Evolutionary conservation across 2,113 vertebrate species (phyloP).

Genomic region (Leptobrachium leishanense): DNA sequence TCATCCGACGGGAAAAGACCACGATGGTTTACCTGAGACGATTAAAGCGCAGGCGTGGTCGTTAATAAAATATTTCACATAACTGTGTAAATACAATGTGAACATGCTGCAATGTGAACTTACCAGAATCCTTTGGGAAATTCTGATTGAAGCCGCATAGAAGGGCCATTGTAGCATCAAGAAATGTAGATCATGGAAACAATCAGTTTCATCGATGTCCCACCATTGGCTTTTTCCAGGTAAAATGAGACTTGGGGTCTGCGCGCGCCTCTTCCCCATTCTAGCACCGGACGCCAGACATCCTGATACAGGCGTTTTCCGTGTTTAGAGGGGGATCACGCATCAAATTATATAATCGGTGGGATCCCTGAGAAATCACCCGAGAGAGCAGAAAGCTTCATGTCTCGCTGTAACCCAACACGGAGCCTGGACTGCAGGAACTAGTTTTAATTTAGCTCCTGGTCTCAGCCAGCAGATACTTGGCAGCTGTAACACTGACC

Average conservation of each 20-base stretch:
- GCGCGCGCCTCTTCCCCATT: constrained; percentile 9
- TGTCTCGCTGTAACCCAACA: constrained; percentile 31
- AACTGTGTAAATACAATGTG: not conserved
- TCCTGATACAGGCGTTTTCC: too few species aligned
- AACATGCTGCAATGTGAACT: not conserved
- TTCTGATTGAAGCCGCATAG: constrained; percentile 38
- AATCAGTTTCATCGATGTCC: constrained; percentile 2
- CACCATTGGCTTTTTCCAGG: constrained; percentile 6
- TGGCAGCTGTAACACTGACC: constrained; percentile 49
- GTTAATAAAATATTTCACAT: too few species aligned
- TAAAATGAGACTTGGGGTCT: not conserved
- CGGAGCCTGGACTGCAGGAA: constrained; percentile 46
- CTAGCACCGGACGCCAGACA: too few species aligned
- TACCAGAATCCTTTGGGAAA: constrained; percentile 34
- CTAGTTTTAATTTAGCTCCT: constrained; percentile 53
- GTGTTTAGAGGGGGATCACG: constrained; percentile 18
- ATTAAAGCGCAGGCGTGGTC: too few species aligned
- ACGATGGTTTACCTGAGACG: too few species aligned
- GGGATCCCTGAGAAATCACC: constrained; percentile 24
- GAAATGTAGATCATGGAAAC: constrained; percentile 12
- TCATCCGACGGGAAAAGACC: too few species aligned
- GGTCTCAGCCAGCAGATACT: constrained; percentile 51
- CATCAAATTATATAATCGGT: constrained; percentile 13
- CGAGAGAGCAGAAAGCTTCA: constrained; percentile 27
- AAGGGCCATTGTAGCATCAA: constrained; percentile 22